Evolutionary conservation across 1,140 invertebrate genomes (phyloP).

Genomic region (Stenopsyche tienmushanensis): DNA sequence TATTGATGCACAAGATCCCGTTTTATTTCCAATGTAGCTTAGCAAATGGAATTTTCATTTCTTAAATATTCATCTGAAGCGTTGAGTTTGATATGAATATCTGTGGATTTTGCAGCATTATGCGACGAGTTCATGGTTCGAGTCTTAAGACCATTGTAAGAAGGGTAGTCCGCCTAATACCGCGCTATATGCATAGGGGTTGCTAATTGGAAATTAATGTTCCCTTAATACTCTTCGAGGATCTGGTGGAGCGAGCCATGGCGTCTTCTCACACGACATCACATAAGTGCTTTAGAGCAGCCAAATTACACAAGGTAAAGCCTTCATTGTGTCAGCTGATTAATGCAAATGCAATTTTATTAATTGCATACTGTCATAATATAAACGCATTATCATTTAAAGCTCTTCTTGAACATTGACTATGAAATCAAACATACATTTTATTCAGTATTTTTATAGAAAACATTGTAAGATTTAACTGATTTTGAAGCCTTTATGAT

Average conservation of each 20-base stretch:
- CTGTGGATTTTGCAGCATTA: background rate
- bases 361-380: too few species aligned
- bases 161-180: slow-evolving; percentile 8
- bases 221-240: slow-evolving; percentile 24
- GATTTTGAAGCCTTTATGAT: too few species aligned
- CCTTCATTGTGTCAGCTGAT: too few species aligned
- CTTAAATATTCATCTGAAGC: background rate
- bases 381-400: too few species aligned
- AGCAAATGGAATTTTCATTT: too few species aligned
- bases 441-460: too few species aligned
- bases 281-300: background rate
- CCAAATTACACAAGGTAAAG: background rate
- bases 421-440: too few species aligned
- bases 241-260: background rate
- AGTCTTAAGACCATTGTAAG: slow-evolving; percentile 6
- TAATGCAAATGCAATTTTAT: background rate
- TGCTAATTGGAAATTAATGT: slow-evolving; percentile 36
- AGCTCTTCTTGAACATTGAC: too few species aligned
- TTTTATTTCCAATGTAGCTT: too few species aligned
- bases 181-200: slow-evolving; percentile 16
- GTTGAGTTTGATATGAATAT: too few species aligned
- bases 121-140: background rate
- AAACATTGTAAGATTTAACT: too few species aligned
- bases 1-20: too few species aligned
- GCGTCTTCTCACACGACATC: background rate